A percentile compares a stretch with the other conserved stretches of the same genome.
phyloP scores from a whole-genome alignment of 2,113 vertebrate genomes.

The Lynx canadensis region DNA sequence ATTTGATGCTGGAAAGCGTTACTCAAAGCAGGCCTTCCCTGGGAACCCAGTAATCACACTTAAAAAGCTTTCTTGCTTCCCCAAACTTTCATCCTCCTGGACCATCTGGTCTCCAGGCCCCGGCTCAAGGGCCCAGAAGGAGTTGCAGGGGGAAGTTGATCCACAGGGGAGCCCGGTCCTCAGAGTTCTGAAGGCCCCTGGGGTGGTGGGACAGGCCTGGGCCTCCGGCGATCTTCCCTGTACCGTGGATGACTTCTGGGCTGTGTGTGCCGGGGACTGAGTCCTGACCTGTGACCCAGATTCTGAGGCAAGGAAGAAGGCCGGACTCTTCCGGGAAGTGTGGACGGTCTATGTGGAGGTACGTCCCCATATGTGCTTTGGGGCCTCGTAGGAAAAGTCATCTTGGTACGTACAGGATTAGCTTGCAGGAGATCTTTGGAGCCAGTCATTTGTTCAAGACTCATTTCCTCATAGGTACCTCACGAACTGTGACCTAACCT shows the following conservation, averaged over 20 bases:
- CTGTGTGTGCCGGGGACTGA: not conserved
- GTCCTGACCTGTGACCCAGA: not conserved
- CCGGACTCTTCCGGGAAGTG: not conserved
- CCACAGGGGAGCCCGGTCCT: not conserved
- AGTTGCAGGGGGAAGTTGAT: not conserved
- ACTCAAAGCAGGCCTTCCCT: not conserved
- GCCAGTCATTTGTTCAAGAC: not conserved
- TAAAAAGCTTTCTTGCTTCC: not conserved
- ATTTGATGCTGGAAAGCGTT: not conserved
- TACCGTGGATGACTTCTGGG: not conserved
- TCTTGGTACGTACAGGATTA: not conserved
- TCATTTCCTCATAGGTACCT: not conserved
- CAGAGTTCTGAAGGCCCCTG: not conserved
- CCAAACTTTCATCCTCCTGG: not conserved
- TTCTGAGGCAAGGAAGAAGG: not conserved
- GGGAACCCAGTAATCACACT: not conserved
- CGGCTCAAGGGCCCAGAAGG: not conserved
- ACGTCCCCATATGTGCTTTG: not conserved
- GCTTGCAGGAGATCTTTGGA: not conserved
- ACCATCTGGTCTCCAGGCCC: not conserved
- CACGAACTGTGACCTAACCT: not conserved
- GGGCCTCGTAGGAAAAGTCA: not conserved
- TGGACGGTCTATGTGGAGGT: not conserved
- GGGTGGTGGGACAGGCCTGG: not conserved
- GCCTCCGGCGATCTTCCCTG: not conserved